Base-by-base conservation (phyloP, 2,888 invertebrate genomes). In the Tubulanus polymorphus region DNA sequence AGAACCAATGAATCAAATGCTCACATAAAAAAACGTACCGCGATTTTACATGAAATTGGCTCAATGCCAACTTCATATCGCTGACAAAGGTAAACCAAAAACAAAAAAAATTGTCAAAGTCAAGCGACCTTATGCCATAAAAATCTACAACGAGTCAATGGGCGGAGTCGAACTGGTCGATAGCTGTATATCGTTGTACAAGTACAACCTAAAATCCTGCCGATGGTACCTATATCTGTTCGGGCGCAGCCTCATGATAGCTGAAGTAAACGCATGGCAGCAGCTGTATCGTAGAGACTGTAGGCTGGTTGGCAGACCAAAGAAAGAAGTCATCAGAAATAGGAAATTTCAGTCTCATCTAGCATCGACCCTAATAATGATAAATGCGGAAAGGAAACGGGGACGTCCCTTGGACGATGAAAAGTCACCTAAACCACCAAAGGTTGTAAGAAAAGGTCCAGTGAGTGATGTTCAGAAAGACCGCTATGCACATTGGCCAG, bases 191-290 rank as follows among this genome's bases (percentile, higher is more conserved):
- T 37, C 50, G 23, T 18, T 25, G 20, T 41, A 51, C 32, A 51
- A 41, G 15, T 51, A 35, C 29, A 25, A 20, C 12, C 12, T 51
- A 2, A 27, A 37, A 20, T 50, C 55, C 1, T 32, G 46, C 6
- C 23, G 55, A 26, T 55, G 55, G 55, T 55, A 55, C 28, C 26
- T 55, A 32, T 51, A 55, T 51, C 10, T 50, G 15, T 55, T 50
- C 32, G 45, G 50, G 55, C 55, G 41, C 37, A 35, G 30, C 25
- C 37, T 51, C 37, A 32, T 23, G 8, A 15, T 55, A 26, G 47
- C 37, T 27, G 45, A 45, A 12, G 51, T 55, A 20, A 55, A 55
- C 27, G 50, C 46, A 10, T 55, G 51, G 55, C 20, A 51, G 6
- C 28, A 10, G 18, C n/a, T n/a, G n/a, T 54, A 50, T 29, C 37